Percentiles rank a stretch among this genome's conserved stretches.
Conservation (phyloP, 2,888 invertebrate species). For the Leucozona laternaria region DNA sequence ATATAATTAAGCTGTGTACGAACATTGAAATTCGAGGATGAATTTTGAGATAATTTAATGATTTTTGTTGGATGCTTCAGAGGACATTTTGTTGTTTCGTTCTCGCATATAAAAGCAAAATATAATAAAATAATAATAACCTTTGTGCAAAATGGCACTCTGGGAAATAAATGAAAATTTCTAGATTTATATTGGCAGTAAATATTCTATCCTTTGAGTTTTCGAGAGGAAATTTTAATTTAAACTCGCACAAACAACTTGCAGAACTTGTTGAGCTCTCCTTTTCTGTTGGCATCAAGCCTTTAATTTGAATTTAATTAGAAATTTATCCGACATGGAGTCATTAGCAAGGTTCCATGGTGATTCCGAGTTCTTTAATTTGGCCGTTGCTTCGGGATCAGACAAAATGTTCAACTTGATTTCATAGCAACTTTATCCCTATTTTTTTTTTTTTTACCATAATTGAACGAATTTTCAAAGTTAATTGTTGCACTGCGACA, state of each 20-base stretch:
- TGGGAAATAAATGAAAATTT: not conserved
- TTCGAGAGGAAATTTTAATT: slow-evolving; percentile 28
- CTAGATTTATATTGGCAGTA: slow-evolving; percentile 6
- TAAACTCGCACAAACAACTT: slow-evolving; percentile 21
- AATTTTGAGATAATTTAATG: slow-evolving; percentile 48
- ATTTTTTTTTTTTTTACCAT: not conserved
- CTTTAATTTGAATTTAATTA: slow-evolving; percentile 67
- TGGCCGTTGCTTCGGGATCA: not conserved
- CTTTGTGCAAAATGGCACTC: slow-evolving; percentile 17
- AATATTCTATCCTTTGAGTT: not conserved
- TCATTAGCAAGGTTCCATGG: slow-evolving; percentile 9
- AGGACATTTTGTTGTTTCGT: slow-evolving; percentile 37
- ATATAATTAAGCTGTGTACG: not conserved
- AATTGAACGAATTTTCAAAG: slow-evolving; percentile 63
- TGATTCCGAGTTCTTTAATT: slow-evolving; percentile 2
- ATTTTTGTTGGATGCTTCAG: slow-evolving; percentile 35
- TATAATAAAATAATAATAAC: slow-evolving; percentile 36
- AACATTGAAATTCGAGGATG: slow-evolving; percentile 15
- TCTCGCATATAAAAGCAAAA: slow-evolving; percentile 9
- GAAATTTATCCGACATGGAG: slow-evolving; percentile 47
- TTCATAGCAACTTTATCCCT: slow-evolving; percentile 36
- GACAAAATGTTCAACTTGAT: slow-evolving; percentile 29
- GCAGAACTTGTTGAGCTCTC: not conserved
- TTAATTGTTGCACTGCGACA: slow-evolving; percentile 46
- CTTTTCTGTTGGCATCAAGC: slow-evolving; percentile 22